phyloP scores from a whole-genome alignment of 2,113 vertebrate species.

The Ondatra zibethicus region DNA sequence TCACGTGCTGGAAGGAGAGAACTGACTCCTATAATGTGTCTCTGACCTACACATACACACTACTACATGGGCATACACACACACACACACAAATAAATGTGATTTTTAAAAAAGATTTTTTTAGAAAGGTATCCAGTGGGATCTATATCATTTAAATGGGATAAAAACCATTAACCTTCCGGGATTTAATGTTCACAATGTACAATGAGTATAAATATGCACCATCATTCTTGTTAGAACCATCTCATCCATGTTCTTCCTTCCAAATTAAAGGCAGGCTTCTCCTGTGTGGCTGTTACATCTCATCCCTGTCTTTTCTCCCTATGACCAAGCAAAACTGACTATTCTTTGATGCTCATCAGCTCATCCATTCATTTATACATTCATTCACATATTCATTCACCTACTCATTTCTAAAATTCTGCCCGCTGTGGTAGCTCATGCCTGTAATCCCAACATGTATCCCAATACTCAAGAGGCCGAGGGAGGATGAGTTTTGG shows the following conservation, averaged over 20 bases:
- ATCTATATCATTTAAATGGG: not conserved
- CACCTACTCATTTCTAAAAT: not conserved
- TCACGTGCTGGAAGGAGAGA: not conserved
- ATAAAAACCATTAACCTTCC: constrained; percentile 19
- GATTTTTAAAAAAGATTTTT: not conserved
- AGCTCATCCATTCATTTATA: not conserved
- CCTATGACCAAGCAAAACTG: not conserved
- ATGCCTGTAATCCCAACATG: not conserved
- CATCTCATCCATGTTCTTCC: not conserved
- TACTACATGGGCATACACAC: not conserved
- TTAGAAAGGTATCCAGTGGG: not conserved
- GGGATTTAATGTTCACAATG: constrained; percentile 6
- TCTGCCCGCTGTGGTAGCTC: not conserved
- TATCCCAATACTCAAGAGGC: not conserved
- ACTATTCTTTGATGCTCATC: not conserved
- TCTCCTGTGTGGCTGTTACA: not conserved
- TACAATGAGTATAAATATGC: not conserved
- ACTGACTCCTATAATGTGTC: not conserved
- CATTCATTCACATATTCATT: not conserved
- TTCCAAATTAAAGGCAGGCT: not conserved
- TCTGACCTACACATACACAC: not conserved
- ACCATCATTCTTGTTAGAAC: not conserved
- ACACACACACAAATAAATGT: not conserved
- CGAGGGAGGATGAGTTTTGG: not conserved
- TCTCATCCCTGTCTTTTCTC: not conserved